phyloP scores from a whole-genome alignment of 1,140 invertebrate species.

The Pogonomyrmex barbatus region DNA sequence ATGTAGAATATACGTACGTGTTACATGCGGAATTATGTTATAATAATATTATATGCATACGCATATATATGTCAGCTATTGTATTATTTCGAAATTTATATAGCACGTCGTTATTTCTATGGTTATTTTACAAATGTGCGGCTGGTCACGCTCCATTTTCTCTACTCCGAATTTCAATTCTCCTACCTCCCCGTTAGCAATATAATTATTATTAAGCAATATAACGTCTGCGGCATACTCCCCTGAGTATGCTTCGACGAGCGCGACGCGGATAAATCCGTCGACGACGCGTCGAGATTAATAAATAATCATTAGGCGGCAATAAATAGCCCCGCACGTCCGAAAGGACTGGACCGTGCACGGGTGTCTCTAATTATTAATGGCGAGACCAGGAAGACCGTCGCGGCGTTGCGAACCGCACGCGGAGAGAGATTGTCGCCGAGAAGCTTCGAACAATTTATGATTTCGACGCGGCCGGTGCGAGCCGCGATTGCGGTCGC shows the following conservation, averaged over 20 bases:
- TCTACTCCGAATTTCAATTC: background rate
- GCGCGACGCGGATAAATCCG: constrained; percentile 66
- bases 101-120: background rate
- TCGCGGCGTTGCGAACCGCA: constrained; percentile 64
- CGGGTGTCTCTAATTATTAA: constrained; percentile 78
- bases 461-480: constrained; percentile 65
- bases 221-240: background rate
- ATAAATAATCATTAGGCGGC: constrained; percentile 82
- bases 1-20: background rate
- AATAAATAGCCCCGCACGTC: constrained; percentile 78
- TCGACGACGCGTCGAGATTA: constrained; percentile 74
- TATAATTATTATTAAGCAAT: background rate
- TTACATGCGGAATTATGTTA: background rate
- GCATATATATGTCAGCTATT: background rate
- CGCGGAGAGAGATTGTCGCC: constrained; percentile 68
- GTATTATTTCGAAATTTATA: constrained; percentile 11
- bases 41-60: constrained; percentile 3
- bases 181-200: background rate
- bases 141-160: background rate
- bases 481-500: constrained; percentile 26
- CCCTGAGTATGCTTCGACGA: constrained; percentile 26
- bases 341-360: constrained; percentile 54
- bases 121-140: background rate
- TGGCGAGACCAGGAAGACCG: constrained; percentile 53
- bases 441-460: constrained; percentile 72